Base-by-base conservation (phyloP, 2,888 invertebrate species). In the Euplexia lucipara region DNA sequence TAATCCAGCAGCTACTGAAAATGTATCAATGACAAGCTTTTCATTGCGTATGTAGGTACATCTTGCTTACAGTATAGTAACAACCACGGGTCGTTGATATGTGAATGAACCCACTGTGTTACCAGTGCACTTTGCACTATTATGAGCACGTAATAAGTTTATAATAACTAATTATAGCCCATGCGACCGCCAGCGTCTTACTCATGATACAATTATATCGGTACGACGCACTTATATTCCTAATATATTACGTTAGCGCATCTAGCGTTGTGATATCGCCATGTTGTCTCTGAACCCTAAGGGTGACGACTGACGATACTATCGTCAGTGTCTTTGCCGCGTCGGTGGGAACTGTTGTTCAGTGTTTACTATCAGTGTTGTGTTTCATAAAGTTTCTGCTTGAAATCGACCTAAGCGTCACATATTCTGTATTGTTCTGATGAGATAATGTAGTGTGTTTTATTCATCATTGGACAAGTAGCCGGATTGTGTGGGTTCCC, bases 51-150 rank as follows among this genome's bases (percentile, higher is more conserved):
- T 34, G 8, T 10, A 14, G n/a, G 8, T 10, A 22, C 37, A 35
- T 57, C 5, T 39, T 51, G 14, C 26, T 12, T 18, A 14, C 32
- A 14, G 30, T 34, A 47, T 16, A 16, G 20, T n/a, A 44, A 44
- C n/a, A 16, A 14, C 7, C 30, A 54, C 22, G 22, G 54, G 39
- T 59, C 35, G 49, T 42, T 51, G 47, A 64, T 65, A 67, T 63
- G 82, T 72, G 65, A 79, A 72, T 64, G 82, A 75, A 79, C 82
- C 66, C 47, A 49, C 18, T 37, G 57, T 47, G 44, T 67, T 56
- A 57, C 30, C 42, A 12, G 1, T 71, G 79, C 82, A 79, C 82
- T 79, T 71, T 75, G 79, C 66, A 69, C 82, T 74, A 60, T 63
- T 49, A 65, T 53, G 18, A 56, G 51, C 44, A 18, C 63, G 35